These are phyloP conservation scores for Zaprionus ornatus DNA, from an alignment of 1,140 invertebrate genomes.

Conservation along the genomic window DNA sequence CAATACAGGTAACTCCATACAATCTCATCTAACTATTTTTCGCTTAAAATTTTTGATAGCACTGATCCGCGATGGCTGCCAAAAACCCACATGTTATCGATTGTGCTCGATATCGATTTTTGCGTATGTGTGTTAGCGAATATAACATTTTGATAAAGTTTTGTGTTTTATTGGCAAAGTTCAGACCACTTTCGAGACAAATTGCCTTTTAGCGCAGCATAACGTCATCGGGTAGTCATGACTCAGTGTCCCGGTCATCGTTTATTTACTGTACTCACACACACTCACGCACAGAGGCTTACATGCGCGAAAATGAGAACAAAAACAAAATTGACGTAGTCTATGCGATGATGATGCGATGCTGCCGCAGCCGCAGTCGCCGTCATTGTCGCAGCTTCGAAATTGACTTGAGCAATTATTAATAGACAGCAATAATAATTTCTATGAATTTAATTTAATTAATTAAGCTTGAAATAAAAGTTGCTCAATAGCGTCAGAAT, in stretches of 20 bases:
- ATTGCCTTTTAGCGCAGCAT: constrained; percentile 53
- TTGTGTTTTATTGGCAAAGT: constrained; percentile 41
- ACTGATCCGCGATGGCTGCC: background rate
- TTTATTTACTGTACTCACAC: constrained; percentile 50
- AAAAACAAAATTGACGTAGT: constrained; percentile 45
- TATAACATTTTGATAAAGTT: constrained; percentile 34
- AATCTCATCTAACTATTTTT: too few relatives aligned
- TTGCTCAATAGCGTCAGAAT: constrained; percentile 29
- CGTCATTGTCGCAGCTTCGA: constrained; percentile 3
- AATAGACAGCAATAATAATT: constrained; percentile 28
- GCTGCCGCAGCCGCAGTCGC: background rate
- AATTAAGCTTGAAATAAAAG: constrained; percentile 34
- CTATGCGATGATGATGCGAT: constrained; percentile 32
- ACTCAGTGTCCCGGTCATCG: constrained; percentile 49
- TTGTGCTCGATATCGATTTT: constrained; percentile 25
- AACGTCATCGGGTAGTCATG: constrained; percentile 49
- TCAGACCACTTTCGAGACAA: constrained; percentile 43
- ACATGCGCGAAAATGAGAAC: constrained; percentile 31
- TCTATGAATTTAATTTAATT: constrained; percentile 32
- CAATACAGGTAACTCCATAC: too few relatives aligned
- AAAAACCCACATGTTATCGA: background rate
- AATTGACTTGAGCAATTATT: constrained; percentile 28
- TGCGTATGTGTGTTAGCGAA: background rate
- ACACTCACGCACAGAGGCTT: constrained; percentile 16
- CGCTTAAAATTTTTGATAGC: too few relatives aligned